Conservation (phyloP, 2,113 vertebrate genomes). For the Oreocharis arfaki region DNA sequence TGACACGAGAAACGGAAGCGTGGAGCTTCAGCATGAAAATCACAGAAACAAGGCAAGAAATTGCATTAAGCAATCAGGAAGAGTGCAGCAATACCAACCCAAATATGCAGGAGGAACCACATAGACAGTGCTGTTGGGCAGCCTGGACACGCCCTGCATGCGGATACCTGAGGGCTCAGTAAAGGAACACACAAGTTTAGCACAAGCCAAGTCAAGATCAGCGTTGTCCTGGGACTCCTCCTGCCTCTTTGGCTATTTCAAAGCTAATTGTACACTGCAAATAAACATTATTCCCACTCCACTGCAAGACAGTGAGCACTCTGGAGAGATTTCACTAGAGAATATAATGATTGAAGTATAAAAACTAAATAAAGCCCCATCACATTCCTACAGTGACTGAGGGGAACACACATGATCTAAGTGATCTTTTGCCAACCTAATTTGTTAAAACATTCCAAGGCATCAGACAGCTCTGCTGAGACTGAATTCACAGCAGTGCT, state of each 20-base stretch:
- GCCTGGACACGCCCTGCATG: conserved; percentile 89
- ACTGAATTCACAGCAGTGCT: background rate
- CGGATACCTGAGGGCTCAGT: conserved; percentile 75
- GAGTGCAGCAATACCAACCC: conserved; percentile 69
- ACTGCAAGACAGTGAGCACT: background rate
- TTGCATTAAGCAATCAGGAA: background rate
- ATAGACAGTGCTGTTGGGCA: conserved; percentile 91
- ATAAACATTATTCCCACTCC: background rate
- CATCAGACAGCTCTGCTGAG: background rate
- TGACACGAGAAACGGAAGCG: rapidly evolving
- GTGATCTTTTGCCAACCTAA: background rate
- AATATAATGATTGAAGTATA: background rate
- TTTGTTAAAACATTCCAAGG: background rate
- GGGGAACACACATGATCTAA: background rate
- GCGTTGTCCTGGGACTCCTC: background rate
- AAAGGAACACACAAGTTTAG: conserved; percentile 64
- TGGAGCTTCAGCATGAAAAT: background rate
- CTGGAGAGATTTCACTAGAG: background rate
- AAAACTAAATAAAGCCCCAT: background rate
- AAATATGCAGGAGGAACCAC: conserved; percentile 90
- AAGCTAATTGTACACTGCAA: background rate
- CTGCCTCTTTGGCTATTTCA: background rate
- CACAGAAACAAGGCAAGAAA: background rate
- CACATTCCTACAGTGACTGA: background rate
- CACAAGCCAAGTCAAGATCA: background rate